Base-by-base conservation (phyloP, 1,140 invertebrate genomes). In the Drosophila orena region DNA sequence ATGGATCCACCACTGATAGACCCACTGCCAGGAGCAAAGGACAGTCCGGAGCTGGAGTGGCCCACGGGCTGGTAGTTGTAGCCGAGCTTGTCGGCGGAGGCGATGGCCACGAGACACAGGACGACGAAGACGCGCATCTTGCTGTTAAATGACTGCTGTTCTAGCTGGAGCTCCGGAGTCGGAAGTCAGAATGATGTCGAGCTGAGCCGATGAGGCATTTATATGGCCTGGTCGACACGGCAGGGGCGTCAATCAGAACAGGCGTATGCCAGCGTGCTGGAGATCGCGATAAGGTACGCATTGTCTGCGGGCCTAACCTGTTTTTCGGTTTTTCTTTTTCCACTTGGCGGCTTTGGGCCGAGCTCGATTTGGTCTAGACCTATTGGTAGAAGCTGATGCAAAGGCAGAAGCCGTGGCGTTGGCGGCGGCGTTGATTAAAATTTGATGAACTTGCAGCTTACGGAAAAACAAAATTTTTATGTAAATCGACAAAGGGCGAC, bases 21-120 rank as follows among this genome's bases (percentile, higher is more conserved):
- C n/a, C n/a, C n/a, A n/a, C n/a, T 86, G 60, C 88, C 88, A 59
- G 88, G 88, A 66, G 69, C 59, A n/a, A 90, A 83, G 11, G 86
- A 90, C 20, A 91, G 50, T 66, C 88, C 88, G 7, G 79, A 71
- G 52, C 12, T 62, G 49, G 88, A 91, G 70, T 91, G 88, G 59
- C 77, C 88, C 34, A 91, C 88, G n/a, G 88, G 88, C 49, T 61
- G 55, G 64, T 91, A 91, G 88, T 91, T 91, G 65, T 91, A 91
- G 74, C 88, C 88, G 10, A 91, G 72, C 20, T 91, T 88, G 38
- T 91, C 88, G 73, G 88, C 88, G 43, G 73, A 69, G 68, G 71
- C 79, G 53, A 88, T 66, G 15, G 86, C 77, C 57, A 91, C 75
- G 34, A 91, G 56, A 71, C 85, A 90, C 71, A 91, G 79, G 50